Conservation (phyloP, 2,113 vertebrate species). For the Morphnarchus princeps region DNA sequence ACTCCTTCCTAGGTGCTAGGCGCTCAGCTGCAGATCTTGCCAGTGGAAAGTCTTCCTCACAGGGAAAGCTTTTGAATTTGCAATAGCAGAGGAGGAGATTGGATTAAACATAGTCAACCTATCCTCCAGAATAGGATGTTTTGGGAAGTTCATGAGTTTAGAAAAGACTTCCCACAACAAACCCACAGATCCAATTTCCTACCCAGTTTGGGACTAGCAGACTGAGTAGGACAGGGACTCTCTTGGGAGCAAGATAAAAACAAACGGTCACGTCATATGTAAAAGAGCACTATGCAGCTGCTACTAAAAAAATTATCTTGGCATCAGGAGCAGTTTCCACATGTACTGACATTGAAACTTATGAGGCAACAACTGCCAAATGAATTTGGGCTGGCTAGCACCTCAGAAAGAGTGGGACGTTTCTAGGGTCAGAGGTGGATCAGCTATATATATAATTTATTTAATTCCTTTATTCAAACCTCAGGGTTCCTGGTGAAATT, state of each 20-base stretch:
- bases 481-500: not conserved
- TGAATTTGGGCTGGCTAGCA: not conserved
- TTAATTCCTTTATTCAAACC: not conserved
- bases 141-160: constrained; percentile 12
- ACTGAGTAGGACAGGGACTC: not conserved
- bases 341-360: not conserved
- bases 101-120: constrained; percentile 13
- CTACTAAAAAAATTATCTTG: constrained; percentile 23
- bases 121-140: constrained; percentile 14
- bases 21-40: not conserved
- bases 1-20: not conserved
- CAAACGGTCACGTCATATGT: constrained; percentile 21
- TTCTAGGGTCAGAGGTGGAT: not conserved
- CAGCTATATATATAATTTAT: not conserved
- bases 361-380: not conserved
- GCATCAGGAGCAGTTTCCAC: constrained; percentile 24
- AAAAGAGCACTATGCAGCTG: constrained; percentile 8
- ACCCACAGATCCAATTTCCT: constrained; percentile 17
- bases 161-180: constrained; percentile 33
- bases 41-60: constrained; percentile 24
- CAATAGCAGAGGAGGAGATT: not conserved
- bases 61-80: not conserved
- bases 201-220: not conserved
- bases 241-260: constrained; percentile 42
- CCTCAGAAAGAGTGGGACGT: not conserved